Conservation (phyloP, 2,888 invertebrate species). For the Caenorhabditis sinica region DNA sequence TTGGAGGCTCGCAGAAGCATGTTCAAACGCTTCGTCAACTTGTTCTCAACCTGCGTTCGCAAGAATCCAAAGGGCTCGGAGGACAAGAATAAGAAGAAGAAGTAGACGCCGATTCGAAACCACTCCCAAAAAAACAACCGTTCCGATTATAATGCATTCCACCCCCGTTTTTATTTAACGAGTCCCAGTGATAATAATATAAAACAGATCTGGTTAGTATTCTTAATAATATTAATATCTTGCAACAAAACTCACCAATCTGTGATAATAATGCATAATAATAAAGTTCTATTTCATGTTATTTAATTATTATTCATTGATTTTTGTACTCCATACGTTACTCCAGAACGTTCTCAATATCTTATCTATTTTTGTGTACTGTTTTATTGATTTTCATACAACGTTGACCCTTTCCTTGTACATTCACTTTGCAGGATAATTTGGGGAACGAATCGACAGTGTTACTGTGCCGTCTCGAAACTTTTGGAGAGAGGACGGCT, state of each 20-base stretch:
- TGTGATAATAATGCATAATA: slow-evolving; percentile 7
- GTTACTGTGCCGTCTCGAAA: slow-evolving; percentile 22
- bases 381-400: neutral
- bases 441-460: slow-evolving; percentile 56
- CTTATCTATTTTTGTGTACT: slow-evolving; percentile 30
- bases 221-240: no score
- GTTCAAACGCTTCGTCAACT: neutral
- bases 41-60: neutral
- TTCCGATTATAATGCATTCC: no score
- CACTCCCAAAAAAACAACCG: no score
- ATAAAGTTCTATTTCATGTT: neutral
- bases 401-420: neutral
- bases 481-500: slow-evolving; percentile 22
- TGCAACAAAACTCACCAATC: neutral
- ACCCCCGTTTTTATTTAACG: no score
- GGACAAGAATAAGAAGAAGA: neutral
- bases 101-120: neutral
- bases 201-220: no score
- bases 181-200: no score
- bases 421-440: slow-evolving; percentile 37
- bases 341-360: slow-evolving; percentile 40
- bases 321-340: slow-evolving; percentile 19
- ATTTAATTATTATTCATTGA: neutral
- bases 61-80: neutral
- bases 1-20: no score